Percentiles rank a stretch among this genome's conserved stretches.
These are phyloP conservation scores for Typhlichthys subterraneus DNA, from an alignment of 2,797 vertebrate species.

Conservation along the genomic window DNA sequence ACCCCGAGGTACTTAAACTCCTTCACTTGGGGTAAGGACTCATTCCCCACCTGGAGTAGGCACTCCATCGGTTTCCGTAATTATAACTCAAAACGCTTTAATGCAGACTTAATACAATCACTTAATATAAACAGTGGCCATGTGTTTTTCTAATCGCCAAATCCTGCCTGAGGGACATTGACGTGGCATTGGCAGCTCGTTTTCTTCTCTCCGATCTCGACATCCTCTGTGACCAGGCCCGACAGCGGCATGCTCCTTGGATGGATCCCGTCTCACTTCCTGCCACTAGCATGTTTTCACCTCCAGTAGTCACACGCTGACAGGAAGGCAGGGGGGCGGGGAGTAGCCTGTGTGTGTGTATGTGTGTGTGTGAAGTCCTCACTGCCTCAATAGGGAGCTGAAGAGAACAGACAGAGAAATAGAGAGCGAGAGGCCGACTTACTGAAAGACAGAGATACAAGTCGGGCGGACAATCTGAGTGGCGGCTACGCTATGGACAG, in stretches of 20 bases:
- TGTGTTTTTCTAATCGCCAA: too few species aligned
- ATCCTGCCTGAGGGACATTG: constrained; percentile 30
- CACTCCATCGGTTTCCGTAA: too few species aligned
- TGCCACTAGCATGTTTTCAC: constrained; percentile 29
- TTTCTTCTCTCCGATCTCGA: constrained; percentile 14
- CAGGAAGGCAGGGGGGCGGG: constrained; percentile 29
- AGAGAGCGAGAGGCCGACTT: constrained; percentile 26
- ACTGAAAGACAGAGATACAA: not conserved
- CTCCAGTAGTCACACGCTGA: constrained; percentile 40
- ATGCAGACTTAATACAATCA: too few species aligned
- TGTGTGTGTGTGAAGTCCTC: not conserved
- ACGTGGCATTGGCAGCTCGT: constrained; percentile 41
- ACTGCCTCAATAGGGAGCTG: constrained; percentile 38
- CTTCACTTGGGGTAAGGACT: too few species aligned
- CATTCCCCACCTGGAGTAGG: too few species aligned
- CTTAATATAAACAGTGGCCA: too few species aligned
- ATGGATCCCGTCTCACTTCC: constrained; percentile 41
- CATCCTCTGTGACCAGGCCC: constrained; percentile 33
- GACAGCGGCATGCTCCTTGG: constrained; percentile 27
- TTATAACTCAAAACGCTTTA: too few species aligned
- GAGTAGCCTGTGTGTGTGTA: constrained; percentile 19
- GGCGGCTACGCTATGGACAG: constrained; percentile 35
- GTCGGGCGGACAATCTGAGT: constrained; percentile 32
- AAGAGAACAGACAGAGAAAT: constrained; percentile 27
- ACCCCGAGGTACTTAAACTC: too few species aligned